Evolutionary conservation across 2,888 invertebrate genomes (phyloP), one percentile per base, ranked within the genome.

Genomic region (Myathropa florea): DNA sequence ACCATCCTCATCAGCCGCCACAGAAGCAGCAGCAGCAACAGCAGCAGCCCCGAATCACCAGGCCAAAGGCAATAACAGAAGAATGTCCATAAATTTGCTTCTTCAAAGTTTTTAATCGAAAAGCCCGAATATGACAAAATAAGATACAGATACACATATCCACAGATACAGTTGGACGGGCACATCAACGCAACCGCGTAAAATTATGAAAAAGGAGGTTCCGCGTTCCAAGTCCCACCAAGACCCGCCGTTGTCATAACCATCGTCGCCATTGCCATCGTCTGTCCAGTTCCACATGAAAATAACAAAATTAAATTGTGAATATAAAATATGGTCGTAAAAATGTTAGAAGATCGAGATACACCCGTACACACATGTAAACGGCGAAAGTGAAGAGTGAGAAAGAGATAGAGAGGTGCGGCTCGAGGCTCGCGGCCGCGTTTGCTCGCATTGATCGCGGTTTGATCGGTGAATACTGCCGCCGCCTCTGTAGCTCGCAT

Each of bases 61-160:
- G 71, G 63, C 70, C 75, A 67, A 75, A 87, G 68, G 87, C 83
- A 87, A 87, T 87, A 87, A 83, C 87, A 76, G 71, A 87, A 76
- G 87, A 87, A 87, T 83, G 87, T 83, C 87, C 87, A 87, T 87
- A 87, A 87, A 87, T 87, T 87, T 83, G 78, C 65, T 73, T 87
- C 76, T 80, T 83, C 83, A 83, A 83, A 83, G 83, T 80, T 83
- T 87, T 87, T 87, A 87, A 87, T 87, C 83, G 87, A 87, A 87
- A 83, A 87, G 79, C 83, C 87, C 83, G 87, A 87, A 87, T 83
- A 87, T 83, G 87, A 83, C 83, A 79, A 83, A 80, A 79, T 79
- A 87, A 76, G 79, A 76, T 79, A 79, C 83, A 59, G 61, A 72
- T 46, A 83, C 53, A 71, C 75, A 26, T 68, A 80, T 46, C 26